Conservation (phyloP, 2,797 vertebrate species). For the Chelon labrosus region DNA sequence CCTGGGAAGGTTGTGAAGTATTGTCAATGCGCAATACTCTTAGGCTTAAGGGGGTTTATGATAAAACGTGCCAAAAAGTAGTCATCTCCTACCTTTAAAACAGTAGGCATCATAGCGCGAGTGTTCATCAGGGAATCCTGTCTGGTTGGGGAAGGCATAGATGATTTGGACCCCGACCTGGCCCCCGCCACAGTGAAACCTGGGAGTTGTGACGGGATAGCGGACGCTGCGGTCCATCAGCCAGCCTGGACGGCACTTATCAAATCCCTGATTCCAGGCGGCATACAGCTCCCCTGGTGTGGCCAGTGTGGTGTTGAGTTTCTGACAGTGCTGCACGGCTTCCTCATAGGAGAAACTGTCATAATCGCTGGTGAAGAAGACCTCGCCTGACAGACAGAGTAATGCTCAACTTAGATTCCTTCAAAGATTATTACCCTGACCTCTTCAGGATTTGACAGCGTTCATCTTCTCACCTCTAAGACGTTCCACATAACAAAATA, state of each 20-base stretch:
- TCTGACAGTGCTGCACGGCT: constrained; percentile 88
- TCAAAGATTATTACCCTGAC: not conserved
- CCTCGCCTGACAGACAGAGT: constrained; percentile 84
- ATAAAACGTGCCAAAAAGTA: not conserved
- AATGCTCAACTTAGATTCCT: not conserved
- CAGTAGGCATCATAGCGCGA: constrained; percentile 94
- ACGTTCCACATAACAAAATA: constrained; percentile 92
- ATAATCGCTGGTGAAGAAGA: constrained; percentile 90
- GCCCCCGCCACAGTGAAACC: constrained; percentile 89
- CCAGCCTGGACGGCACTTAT: constrained; percentile 94
- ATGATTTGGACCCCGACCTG: constrained; percentile 90
- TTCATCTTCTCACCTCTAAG: constrained; percentile 82
- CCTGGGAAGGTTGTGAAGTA: too few relatives aligned
- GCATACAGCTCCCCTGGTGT: constrained; percentile 91
- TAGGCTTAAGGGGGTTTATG: too few relatives aligned
- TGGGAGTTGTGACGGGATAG: constrained; percentile 90
- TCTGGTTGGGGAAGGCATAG: constrained; percentile 91
- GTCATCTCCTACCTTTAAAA: constrained; percentile 86
- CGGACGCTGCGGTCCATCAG: constrained; percentile 92
- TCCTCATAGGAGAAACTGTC: constrained; percentile 92
- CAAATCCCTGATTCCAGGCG: constrained; percentile 93
- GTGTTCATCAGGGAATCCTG: constrained; percentile 89
- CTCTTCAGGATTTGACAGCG: too few relatives aligned
- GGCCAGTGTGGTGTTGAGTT: constrained; percentile 90
- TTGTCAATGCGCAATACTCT: too few relatives aligned